Evolutionary conservation across 2,888 invertebrate genomes (phyloP).

Genomic region (Morpho helenor): DNA sequence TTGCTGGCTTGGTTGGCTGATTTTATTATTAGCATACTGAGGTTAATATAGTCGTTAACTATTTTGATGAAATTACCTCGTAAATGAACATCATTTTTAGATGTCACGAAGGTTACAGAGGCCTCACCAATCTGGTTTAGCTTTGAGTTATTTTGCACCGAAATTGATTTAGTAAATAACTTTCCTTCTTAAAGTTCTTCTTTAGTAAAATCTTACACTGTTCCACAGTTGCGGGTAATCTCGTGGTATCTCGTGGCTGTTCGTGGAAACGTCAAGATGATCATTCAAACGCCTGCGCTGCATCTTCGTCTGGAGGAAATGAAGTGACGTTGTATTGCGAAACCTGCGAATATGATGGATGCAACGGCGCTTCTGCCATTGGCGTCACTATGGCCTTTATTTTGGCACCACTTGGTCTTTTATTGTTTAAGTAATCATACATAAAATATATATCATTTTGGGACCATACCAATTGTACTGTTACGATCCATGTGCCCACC

Average conservation of each 20-base stretch:
- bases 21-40: slow-evolving; percentile 14
- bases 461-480: slow-evolving; percentile 25
- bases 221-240: slow-evolving; percentile 73
- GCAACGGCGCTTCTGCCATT: slow-evolving; percentile 79
- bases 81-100: not conserved
- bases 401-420: slow-evolving; percentile 54
- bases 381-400: slow-evolving; percentile 64
- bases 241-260: slow-evolving; percentile 78
- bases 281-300: slow-evolving; percentile 71
- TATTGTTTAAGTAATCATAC: slow-evolving; percentile 60
- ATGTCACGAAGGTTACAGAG: not conserved
- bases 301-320: slow-evolving; percentile 64
- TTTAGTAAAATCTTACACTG: not conserved
- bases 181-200: too few relatives aligned
- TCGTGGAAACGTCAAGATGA: slow-evolving; percentile 78
- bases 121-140: too few relatives aligned
- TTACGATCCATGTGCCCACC: slow-evolving; percentile 30
- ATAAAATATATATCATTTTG: slow-evolving; percentile 9
- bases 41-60: slow-evolving; percentile 5
- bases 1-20: slow-evolving; percentile 1
- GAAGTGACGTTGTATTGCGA: slow-evolving; percentile 81
- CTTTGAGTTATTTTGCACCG: too few relatives aligned
- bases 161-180: too few relatives aligned
- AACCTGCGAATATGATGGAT: slow-evolving; percentile 84
- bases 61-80: not conserved